Evolutionary conservation across 1,140 invertebrate genomes (phyloP).

Genomic region (Drosophila truncata): DNA sequence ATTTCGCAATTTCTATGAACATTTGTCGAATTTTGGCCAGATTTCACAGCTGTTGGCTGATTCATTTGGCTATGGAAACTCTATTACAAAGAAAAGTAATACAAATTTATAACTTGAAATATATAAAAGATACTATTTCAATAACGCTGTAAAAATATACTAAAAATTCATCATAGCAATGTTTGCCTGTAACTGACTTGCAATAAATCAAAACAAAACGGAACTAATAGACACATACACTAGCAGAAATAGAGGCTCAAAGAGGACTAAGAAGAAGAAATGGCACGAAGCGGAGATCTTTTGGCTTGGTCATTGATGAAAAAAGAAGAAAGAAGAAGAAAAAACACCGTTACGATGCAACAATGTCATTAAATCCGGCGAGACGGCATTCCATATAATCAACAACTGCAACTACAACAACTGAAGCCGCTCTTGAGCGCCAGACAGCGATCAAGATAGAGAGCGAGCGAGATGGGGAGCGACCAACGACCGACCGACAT

Average conservation of each 20-base stretch:
- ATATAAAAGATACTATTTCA: too few relatives aligned
- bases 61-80: slow-evolving; percentile 1
- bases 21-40: slow-evolving; percentile 14
- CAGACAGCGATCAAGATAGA: slow-evolving; percentile 32
- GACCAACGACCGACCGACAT: slow-evolving; percentile 77
- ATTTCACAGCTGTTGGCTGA: slow-evolving; percentile 39
- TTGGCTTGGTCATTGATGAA: slow-evolving; percentile 70
- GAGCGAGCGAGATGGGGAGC: slow-evolving; percentile 13
- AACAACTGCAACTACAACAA: slow-evolving; percentile 38
- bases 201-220: slow-evolving; percentile 51
- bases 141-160: too few relatives aligned
- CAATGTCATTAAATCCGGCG: slow-evolving; percentile 81
- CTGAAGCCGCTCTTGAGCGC: slow-evolving; percentile 13
- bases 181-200: slow-evolving; percentile 9
- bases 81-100: background rate
- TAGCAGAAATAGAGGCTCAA: slow-evolving; percentile 22
- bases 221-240: slow-evolving; percentile 46
- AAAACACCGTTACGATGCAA: slow-evolving; percentile 66
- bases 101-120: background rate
- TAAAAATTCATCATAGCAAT: background rate
- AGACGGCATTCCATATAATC: slow-evolving; percentile 82
- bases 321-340: slow-evolving; percentile 21
- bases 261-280: background rate
- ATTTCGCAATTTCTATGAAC: slow-evolving; percentile 39
- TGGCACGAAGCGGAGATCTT: slow-evolving; percentile 22